Evolutionary conservation across 2,888 invertebrate genomes (phyloP).

Genomic region (Drosophila meridionalis): DNA sequence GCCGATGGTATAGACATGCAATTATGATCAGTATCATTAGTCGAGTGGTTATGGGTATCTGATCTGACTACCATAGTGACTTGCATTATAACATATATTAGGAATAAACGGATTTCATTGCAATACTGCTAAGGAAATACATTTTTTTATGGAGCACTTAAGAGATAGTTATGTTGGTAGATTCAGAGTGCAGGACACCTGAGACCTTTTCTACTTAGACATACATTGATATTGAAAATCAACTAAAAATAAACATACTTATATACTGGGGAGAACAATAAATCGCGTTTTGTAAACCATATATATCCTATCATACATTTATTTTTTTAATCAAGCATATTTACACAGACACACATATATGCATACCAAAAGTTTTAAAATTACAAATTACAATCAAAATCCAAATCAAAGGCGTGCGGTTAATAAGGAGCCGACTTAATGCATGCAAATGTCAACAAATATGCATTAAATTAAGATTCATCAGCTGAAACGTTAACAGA

Average conservation of each 20-base stretch:
- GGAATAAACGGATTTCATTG: not conserved
- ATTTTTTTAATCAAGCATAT: not conserved
- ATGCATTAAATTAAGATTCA: constrained; percentile 72
- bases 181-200: too few relatives aligned
- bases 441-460: constrained; percentile 72
- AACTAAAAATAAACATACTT: too few relatives aligned
- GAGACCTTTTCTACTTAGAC: too few relatives aligned
- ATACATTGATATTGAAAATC: too few relatives aligned
- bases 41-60: not conserved
- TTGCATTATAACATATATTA: not conserved
- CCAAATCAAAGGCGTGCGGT: constrained; percentile 6
- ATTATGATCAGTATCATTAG: not conserved
- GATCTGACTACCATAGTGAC: not conserved
- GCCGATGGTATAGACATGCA: not conserved
- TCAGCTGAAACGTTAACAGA: constrained; percentile 27
- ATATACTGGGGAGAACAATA: too few relatives aligned
- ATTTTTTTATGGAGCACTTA: not conserved
- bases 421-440: constrained; percentile 39
- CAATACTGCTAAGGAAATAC: not conserved
- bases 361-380: constrained; percentile 5
- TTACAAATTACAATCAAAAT: constrained; percentile 32
- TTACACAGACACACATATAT: not conserved
- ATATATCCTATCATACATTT: not conserved
- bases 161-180: too few relatives aligned
- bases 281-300: too few relatives aligned